Evolutionary conservation across 2,113 vertebrate species (phyloP), one percentile per base, ranked within the genome.

Genomic region (Melanocharis versteri): DNA sequence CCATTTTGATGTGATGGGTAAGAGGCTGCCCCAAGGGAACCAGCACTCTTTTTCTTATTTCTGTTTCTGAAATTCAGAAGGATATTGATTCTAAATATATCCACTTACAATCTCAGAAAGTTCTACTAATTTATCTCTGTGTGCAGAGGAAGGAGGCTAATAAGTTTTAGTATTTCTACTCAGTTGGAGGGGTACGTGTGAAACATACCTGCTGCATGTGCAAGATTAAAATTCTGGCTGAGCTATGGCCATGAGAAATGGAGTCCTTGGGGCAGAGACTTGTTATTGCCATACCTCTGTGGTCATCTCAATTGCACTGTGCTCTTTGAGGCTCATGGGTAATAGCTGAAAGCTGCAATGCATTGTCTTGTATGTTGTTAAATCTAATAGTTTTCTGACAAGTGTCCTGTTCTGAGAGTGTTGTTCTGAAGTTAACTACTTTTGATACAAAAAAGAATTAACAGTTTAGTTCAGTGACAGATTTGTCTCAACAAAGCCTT

Each of bases 151-250:
- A 60, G 33, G 35, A 54, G 7, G 17, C 12, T 62, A 54, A 10
- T 53, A 54, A 58, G 23, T 58, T 62, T 57, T 44, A 42, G 10
- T 26, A 24, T 57, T 94, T 85, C 30, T 60, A 15, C 31, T 89
- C 35, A 18, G 2, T 19, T 66, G 72, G 28, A 48, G 28, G 21
- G 15, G 12, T 47, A 40, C 0, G 0, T 44, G 13, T 48, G 37
- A 77, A 89, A 56, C 31, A 0, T 45, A 9, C 11, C 7, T 77
- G 73, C 68, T 93, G 11, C 28, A 15, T 28, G 17, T 37, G 13
- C 15, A 45, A 23, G 22, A n/a, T 61, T 48, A 78, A 60, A 51
- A 3, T 26, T 80, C 23, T 21, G 35, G 8, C 17, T 66, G 39
- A 86, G 4, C 31, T 83, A 24, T 11, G 45, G 48, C 8, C 6